Base-by-base conservation (phyloP, 2,888 invertebrate genomes). In the Dastarcus helophoroides region DNA sequence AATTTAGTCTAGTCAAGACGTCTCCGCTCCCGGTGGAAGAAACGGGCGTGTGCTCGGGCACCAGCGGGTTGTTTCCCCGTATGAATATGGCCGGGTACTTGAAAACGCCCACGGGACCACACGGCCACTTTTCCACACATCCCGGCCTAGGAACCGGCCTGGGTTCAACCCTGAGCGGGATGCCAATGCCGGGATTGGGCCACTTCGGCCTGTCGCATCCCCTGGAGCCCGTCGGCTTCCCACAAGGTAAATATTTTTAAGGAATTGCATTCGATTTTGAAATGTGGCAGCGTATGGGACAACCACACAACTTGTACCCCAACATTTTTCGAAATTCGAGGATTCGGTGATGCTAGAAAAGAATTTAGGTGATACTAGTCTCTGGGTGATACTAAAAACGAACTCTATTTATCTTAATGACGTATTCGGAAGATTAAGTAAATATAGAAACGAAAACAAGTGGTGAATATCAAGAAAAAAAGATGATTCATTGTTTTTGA, bases 151-250 rank as follows among this genome's bases (percentile, higher is more conserved):
- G 50, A 28, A 38, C 50, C 25, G 50, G 53, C 8, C 29, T 54
- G 7, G 40, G 47, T 9, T 46, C 52, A 23, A 39, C 46, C 8
- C 32, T 51, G 14, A 33, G 47, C 4, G 46, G 44, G 4, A 51
- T 55, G 46, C 48, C 55, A 4, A 54, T 58, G 53, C 48, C 57
- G 3, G 46, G 45, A 4, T 35, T 60, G 15, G 45, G 49, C 3
- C 53, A 53, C 0, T 60, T 59, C 38, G 54, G 53, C 3, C 39
- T 60, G 10, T 43, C 53, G 3, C 59, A 59, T 34, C 44, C 53
- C n/a, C 35, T 57, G 40, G 57, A 58, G 10, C 47, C 56, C n/a
- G 53, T 56, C 7, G 50, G 54, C 3, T 60, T 53, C 36, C 52
- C 56, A 31, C 59, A 56, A 58, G 61, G 60, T 61, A 57, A 56